Conservation (phyloP, 2,797 vertebrate genomes). For the Orestias chungarensis region DNA sequence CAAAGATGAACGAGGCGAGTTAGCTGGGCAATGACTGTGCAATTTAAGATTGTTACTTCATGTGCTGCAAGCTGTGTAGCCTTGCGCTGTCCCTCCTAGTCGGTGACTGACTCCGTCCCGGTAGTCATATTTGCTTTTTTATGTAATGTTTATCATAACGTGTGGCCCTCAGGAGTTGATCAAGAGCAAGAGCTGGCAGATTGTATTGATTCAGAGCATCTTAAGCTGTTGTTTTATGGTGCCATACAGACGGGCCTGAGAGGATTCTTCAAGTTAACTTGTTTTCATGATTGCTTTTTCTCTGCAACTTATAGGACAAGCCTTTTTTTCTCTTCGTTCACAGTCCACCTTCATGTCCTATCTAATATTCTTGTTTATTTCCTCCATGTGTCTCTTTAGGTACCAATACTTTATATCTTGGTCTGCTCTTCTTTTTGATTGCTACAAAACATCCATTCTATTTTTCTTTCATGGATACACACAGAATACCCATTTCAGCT, state of each 20-base stretch:
- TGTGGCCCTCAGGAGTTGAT: conserved; percentile 62
- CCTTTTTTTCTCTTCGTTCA: conserved; percentile 23
- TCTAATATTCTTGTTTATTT: conserved; percentile 1
- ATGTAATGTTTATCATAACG: conserved; percentile 78
- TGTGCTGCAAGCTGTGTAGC: conserved; percentile 10
- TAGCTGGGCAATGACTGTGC: conserved; percentile 40
- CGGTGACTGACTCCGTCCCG: conserved; percentile 40
- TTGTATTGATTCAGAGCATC: conserved; percentile 79
- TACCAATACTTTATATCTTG: not conserved
- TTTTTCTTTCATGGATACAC: conserved; percentile 1
- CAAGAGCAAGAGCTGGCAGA: conserved; percentile 63
- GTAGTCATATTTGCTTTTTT: conserved; percentile 71
- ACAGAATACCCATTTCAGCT: conserved; percentile 29
- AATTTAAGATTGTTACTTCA: conserved; percentile 38
- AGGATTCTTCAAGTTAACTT: conserved; percentile 58
- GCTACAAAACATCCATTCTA: conserved; percentile 6
- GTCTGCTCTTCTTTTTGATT: conserved; percentile 1
- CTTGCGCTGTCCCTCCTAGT: conserved; percentile 11
- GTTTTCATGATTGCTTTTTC: conserved; percentile 68
- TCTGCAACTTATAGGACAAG: conserved; percentile 40
- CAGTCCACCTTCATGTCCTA: not conserved
- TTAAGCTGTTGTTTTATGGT: conserved; percentile 63
- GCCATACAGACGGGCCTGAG: conserved; percentile 56
- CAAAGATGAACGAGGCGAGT: conserved; percentile 31
- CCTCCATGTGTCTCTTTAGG: not conserved